Evolutionary conservation across 2,113 vertebrate species (phyloP), one percentile per base, ranked within the genome.

Genomic region (Alethe castanea): DNA sequence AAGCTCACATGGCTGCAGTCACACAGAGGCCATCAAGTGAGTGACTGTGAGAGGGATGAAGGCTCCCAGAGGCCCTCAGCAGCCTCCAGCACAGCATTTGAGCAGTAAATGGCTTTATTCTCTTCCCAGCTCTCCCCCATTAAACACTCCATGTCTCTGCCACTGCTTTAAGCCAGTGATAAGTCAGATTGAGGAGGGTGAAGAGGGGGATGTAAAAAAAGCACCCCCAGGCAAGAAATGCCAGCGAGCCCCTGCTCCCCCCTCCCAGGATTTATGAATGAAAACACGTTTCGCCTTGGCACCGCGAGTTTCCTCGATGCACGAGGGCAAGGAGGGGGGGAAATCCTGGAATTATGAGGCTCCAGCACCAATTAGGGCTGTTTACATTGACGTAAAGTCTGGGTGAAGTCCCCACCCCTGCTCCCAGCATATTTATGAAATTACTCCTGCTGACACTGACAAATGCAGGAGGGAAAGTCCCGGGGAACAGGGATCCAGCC

Each of bases 351-450:
- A 98, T 98, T 98, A 98, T 96, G 98, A 98, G 99, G 99, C 98
- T 99, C 99, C 99, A 98, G 98, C 97, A 97, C 98, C 98, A 99
- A 99, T 99, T 99, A 99, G 98, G 97, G 97, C 97, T 98, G 98
- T 98, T 98, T 98, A 98, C 98, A 98, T 97, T 98, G 98, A 98
- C 98, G 98, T 98, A 97, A 97, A 98, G 97, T 98, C 98, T 98
- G 97, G 98, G 97, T 98, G 97, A 98, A 97, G 76, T 98, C 98
- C 97, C 96, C 96, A 94, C 94, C 94, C 91, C 90, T 85, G 74
- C 94, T 94, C 93, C 66, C 86, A 94, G 81, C 94, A 90, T 94
- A 96, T 97, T 97, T 97, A 96, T 94, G 97, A 82, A 97, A 96
- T 96, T 93, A 90, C 23, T 93, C 19, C 91, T 78, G 70, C 94